Base-by-base conservation (phyloP, 2,888 invertebrate genomes). In the Kuschelorhynchus macadamiae region DNA sequence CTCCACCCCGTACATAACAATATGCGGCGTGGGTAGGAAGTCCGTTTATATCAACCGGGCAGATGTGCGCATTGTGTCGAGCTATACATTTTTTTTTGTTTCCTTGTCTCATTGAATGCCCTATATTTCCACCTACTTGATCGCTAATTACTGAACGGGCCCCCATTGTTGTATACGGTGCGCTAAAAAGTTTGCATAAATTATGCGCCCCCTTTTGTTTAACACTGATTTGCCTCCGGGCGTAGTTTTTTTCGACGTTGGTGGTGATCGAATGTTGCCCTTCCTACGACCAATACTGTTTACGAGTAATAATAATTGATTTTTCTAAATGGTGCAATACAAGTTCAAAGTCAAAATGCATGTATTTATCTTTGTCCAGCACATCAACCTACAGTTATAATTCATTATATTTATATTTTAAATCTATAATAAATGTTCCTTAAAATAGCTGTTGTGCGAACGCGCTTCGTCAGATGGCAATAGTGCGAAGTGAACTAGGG, bases 91-190 rank as follows among this genome's bases (percentile, higher is more conserved):
- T 80, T 78, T 79, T 76, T 77, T 75, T 76, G 79, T 78, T 80
- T 80, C 81, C 80, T 78, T 75, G 78, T 77, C 78, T 78, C 78
- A 71, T 74, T 77, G 76, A 75, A 77, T 81, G 81, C 82, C 81
- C 81, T 79, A 82, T 74, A 83, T 83, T 83, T 83, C 82, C 82
- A 82, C 82, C 82, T 82, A 83, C 83, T 83, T 82, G 82, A 82
- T 82, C 82, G 80, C 83, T 83, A 83, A 83, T 83, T 83, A 83
- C 82, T 80, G 78, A 76, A 74, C 74, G 74, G 20, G 21, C 16
- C 60, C 17, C 67, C 55, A 68, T 68, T 68, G 68, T 68, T 68
- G 49, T 53, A 41, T 11, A 56, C 18, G 49, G 53, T 55, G 63
- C 55, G 55, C 66, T 60, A 41, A 60, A 66, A 60, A 52, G 32